Conservation (phyloP, 64 coral and sea anemone species). For the Porites lutea region DNA sequence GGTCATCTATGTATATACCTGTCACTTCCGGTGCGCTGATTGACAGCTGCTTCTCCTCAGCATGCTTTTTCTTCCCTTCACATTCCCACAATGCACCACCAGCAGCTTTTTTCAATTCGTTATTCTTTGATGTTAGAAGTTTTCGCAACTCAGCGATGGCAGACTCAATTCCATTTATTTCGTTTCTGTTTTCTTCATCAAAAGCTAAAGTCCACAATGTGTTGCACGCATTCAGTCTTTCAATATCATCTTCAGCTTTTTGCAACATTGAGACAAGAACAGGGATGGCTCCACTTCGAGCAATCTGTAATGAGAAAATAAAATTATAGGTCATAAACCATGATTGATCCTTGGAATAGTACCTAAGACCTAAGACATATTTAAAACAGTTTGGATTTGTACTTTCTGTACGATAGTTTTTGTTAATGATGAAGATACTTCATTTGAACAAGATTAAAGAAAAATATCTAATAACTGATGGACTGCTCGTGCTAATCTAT, state of each 20-base stretch:
- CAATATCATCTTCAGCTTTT: conserved; percentile 41
- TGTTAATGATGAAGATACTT: too few relatives aligned
- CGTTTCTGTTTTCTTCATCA: conserved; percentile 66
- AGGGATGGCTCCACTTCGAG: conserved; percentile 55
- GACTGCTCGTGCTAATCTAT: too few relatives aligned
- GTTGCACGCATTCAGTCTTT: conserved; percentile 43
- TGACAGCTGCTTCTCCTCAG: conserved; percentile 16
- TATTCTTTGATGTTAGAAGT: conserved; percentile 42
- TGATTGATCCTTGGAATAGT: too few relatives aligned
- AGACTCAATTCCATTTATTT: conserved; percentile 30
- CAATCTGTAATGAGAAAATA: conserved; percentile 54
- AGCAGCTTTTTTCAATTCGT: conserved; percentile 49
- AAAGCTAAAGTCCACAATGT: conserved; percentile 87
- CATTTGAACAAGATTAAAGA: too few relatives aligned
- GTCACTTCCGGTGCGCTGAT: not conserved
- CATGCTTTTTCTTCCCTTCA: conserved; percentile 61
- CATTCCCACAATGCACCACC: conserved; percentile 88
- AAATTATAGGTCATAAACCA: too few relatives aligned
- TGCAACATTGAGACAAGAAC: conserved; percentile 50
- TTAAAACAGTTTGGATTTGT: too few relatives aligned
- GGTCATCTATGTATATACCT: too few relatives aligned
- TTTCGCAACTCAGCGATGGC: conserved; percentile 34
- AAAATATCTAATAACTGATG: too few relatives aligned
- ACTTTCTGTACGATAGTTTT: too few relatives aligned
- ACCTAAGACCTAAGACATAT: too few relatives aligned